Percentiles rank a stretch among this genome's conserved stretches.
phyloP scores from a whole-genome alignment of 2,888 invertebrate genomes.

The Tenthredo notha region DNA sequence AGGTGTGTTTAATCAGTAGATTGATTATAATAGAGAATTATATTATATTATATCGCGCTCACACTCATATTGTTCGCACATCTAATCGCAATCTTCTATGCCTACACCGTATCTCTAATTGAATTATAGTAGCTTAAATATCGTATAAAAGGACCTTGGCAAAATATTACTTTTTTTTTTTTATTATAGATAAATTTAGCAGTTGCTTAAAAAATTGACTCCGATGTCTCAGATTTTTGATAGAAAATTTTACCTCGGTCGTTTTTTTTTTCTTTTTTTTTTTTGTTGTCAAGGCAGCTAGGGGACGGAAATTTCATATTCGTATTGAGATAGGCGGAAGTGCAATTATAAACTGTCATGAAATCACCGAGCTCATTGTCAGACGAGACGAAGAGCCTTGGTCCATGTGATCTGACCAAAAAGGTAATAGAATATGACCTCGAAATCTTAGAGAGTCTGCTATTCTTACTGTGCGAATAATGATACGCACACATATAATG shows the following conservation, averaged over 20 bases:
- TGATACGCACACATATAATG: neutral
- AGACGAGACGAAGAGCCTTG: neutral
- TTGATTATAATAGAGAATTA: neutral
- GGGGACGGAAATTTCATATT: neutral
- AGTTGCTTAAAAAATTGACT: neutral
- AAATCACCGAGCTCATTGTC: neutral
- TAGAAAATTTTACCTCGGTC: neutral
- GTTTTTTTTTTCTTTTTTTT: neutral
- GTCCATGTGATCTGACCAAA: neutral
- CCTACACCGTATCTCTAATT: neutral
- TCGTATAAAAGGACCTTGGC: neutral
- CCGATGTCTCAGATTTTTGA: neutral
- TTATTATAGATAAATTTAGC: neutral
- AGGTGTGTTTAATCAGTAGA: neutral
- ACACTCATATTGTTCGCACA: neutral
- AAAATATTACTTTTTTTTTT: neutral
- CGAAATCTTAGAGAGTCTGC: neutral
- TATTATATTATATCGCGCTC: neutral
- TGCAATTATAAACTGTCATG: neutral
- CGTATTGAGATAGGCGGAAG: neutral
- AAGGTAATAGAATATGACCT: neutral
- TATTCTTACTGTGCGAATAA: neutral
- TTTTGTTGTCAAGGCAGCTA: neutral
- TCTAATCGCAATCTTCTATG: neutral
- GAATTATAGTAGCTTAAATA: neutral